Percentiles rank a stretch among this genome's conserved stretches.
These are phyloP conservation scores for Pristis pectinata DNA, from an alignment of 2,797 vertebrate species.

Conservation along the genomic window DNA sequence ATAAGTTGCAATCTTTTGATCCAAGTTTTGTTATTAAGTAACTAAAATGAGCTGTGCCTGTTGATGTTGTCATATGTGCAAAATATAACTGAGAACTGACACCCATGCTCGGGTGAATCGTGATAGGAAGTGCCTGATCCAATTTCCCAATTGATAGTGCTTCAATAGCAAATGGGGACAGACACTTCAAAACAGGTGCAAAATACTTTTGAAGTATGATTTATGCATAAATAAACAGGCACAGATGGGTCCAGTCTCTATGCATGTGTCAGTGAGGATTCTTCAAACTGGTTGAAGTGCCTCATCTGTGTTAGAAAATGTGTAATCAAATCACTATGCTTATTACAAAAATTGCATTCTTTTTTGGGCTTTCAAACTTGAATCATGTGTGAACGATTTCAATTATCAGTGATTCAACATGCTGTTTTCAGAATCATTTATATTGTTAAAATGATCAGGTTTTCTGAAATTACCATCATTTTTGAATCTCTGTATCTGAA, in stretches of 20 bases:
- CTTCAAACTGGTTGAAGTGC: too few relatives aligned
- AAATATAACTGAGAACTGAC: background rate
- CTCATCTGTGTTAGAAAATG: background rate
- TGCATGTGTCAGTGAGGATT: too few relatives aligned
- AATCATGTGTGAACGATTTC: background rate
- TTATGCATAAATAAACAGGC: too few relatives aligned
- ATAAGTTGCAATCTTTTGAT: too few relatives aligned
- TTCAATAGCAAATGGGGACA: too few relatives aligned
- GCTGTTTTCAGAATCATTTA: background rate
- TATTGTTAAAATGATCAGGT: background rate
- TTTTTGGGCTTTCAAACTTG: background rate
- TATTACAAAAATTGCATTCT: background rate
- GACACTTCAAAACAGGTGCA: too few relatives aligned
- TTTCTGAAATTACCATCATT: background rate
- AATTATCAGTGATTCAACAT: background rate
- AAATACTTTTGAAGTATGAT: too few relatives aligned
- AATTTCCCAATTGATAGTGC: background rate
- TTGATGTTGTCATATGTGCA: background rate
- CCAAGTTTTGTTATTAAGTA: too few relatives aligned
- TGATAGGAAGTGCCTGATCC: background rate
- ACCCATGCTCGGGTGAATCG: background rate
- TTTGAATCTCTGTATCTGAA: background rate
- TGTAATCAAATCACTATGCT: background rate
- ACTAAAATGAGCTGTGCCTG: too few relatives aligned
- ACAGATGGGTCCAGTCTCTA: too few relatives aligned